phyloP scores from a whole-genome alignment of 2,113 vertebrate genomes.

The Corvus moneduloides region DNA sequence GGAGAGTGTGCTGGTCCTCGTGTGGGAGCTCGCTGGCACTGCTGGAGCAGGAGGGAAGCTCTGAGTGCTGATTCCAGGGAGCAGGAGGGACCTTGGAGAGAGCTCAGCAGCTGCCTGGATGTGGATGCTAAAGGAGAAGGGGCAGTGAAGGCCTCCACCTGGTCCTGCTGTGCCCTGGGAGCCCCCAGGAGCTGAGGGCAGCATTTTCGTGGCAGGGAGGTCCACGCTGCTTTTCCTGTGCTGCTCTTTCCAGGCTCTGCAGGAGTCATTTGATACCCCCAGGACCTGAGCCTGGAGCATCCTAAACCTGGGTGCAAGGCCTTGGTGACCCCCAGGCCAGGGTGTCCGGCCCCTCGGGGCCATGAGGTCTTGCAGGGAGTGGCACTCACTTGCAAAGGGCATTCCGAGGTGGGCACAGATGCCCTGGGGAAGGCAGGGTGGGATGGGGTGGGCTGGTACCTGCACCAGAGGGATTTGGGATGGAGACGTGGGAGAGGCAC shows the following conservation, averaged over 20 bases:
- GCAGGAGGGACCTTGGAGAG: not conserved
- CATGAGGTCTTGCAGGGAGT: not conserved
- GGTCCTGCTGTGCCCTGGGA: not conserved
- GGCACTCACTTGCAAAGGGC: rapidly evolving
- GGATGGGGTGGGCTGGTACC: rapidly evolving
- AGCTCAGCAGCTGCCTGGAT: not conserved
- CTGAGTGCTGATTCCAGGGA: not conserved
- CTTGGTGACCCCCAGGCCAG: rapidly evolving
- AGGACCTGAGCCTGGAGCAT: not conserved
- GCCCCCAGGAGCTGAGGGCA: not conserved
- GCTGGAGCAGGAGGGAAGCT: not conserved
- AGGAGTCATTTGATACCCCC: rapidly evolving
- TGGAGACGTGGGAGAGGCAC: rapidly evolving
- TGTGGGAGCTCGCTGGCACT: not conserved
- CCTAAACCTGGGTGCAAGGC: too few species aligned
- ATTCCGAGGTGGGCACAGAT: rapidly evolving
- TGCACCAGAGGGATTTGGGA: not conserved
- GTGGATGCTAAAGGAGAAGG: not conserved
- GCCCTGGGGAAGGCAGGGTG: not conserved
- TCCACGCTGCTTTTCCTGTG: not conserved
- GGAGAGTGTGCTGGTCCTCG: not conserved
- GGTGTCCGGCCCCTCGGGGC: rapidly evolving
- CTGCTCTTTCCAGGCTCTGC: not conserved
- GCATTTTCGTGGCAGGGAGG: rapidly evolving
- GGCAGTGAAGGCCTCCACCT: not conserved